phyloP scores from a whole-genome alignment of 2,888 invertebrate species.

The Aleiodes testaceus region DNA sequence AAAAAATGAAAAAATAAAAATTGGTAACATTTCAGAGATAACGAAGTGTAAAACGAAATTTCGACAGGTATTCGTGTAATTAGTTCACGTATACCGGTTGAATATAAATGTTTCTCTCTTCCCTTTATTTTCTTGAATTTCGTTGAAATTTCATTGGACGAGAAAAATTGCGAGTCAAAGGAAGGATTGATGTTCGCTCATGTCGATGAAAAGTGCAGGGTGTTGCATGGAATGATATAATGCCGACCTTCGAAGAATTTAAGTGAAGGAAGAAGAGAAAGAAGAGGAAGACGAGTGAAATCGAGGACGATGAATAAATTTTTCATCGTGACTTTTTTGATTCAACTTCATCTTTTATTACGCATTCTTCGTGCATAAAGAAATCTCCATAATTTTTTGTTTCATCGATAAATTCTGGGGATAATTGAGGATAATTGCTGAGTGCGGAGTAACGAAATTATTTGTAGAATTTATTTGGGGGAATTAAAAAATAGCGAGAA shows the following conservation, averaged over 20 bases:
- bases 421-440: slow-evolving; percentile 13
- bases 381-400: slow-evolving; percentile 4
- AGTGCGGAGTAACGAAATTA: no score
- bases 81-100: slow-evolving; percentile 30
- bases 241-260: slow-evolving; percentile 29
- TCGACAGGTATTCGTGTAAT: slow-evolving; percentile 33
- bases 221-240: slow-evolving; percentile 36
- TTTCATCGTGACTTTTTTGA: slow-evolving; percentile 31
- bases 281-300: slow-evolving; percentile 38
- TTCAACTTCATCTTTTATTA: slow-evolving; percentile 28
- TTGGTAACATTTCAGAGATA: slow-evolving; percentile 16
- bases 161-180: neutral
- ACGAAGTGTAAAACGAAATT: slow-evolving; percentile 31
- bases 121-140: no score
- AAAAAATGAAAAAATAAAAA: neutral
- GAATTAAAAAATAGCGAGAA: no score
- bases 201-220: slow-evolving; percentile 32
- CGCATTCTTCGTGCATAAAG: slow-evolving; percentile 22
- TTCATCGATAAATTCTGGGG: slow-evolving; percentile 4
- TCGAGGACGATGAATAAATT: slow-evolving; percentile 40
- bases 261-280: slow-evolving; percentile 26
- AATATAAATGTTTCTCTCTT: neutral
- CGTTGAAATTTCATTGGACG: neutral
- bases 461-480: no score
- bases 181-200: slow-evolving; percentile 30